Base-by-base conservation (phyloP, 2,888 invertebrate species). In the Harpagoxenus sublaevis region DNA sequence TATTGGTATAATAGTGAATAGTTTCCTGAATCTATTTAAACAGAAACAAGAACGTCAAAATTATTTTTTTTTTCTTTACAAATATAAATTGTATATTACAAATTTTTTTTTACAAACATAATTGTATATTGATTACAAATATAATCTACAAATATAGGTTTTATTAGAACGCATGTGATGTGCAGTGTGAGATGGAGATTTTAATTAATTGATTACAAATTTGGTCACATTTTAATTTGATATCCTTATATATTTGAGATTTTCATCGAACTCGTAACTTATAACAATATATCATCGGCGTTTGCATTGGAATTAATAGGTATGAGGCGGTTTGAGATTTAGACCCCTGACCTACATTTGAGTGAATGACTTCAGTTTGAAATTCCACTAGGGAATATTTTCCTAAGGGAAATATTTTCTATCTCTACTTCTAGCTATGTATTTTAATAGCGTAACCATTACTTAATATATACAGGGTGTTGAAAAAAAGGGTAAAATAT, bases 361-460 rank as follows among this genome's bases (percentile, higher is more conserved):
- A 31, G 2, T 70, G 12, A 71, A 55, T 39, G 53, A 23, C 23
- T 71, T 39, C 9, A 42, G 55, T 28, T 73, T 15, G 23, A 71
- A 70, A 23, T 71, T 71, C 15, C 9, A 23, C 23, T 39, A 10
- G 73, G 39, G 23, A 18, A 23, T 42, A 9, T 55, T 71, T 71
- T 39, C 35, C 23, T 23, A 39, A 55, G 39, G 12, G 35, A 39
- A 39, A 55, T 55, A 15, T 71, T 53, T 55, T 73, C 35, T 55
- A 53, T 55, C 23, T 71, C n/a, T 74, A 60, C 28, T 74, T 74
- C 18, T 73, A 73, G 5, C 4, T 51, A 9, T 35, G 35, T n/a
- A 73, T 3, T 39, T 39, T 15, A 71, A 53, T 55, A 71, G 35
- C 23, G 0, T 39, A 71, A 23, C 15, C 23, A 73, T 55, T 39